Percentiles rank a stretch among this genome's conserved stretches.
phyloP scores from a whole-genome alignment of 2,797 vertebrate genomes.

The Holocentrus rufus region DNA sequence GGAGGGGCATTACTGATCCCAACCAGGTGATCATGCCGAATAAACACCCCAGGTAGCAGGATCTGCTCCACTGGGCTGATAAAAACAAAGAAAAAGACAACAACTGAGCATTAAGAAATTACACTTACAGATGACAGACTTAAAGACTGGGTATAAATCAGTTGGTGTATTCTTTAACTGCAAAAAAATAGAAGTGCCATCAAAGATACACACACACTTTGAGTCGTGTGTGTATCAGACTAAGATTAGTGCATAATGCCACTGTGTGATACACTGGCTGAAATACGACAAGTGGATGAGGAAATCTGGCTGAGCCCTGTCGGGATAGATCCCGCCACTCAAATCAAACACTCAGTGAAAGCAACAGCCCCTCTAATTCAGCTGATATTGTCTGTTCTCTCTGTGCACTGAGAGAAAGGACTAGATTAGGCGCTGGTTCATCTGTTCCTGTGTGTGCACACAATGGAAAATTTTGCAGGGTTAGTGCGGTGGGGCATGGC shows the following conservation, averaged over 20 bases:
- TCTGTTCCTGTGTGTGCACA: slow-evolving; percentile 78
- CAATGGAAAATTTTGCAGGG: slow-evolving; percentile 76
- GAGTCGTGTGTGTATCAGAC: not conserved
- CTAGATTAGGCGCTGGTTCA: slow-evolving; percentile 80
- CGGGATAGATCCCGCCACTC: slow-evolving; percentile 63
- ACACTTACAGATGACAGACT: slow-evolving; percentile 8
- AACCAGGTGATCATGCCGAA: slow-evolving; percentile 60
- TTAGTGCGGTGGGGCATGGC: slow-evolving; percentile 49
- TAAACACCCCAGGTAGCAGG: slow-evolving; percentile 54
- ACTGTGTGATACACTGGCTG: slow-evolving; percentile 34
- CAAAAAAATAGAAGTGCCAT: not conserved
- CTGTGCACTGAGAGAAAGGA: slow-evolving; percentile 78
- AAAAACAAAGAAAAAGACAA: slow-evolving; percentile 17
- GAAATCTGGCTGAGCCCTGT: slow-evolving; percentile 72
- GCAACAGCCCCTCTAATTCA: slow-evolving; percentile 73
- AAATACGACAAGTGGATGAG: slow-evolving; percentile 56
- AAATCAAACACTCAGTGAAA: slow-evolving; percentile 64
- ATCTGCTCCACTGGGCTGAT: slow-evolving; percentile 59
- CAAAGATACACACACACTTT: no score
- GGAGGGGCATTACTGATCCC: slow-evolving; percentile 57
- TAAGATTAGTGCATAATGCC: not conserved
- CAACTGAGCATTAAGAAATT: not conserved
- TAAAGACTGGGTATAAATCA: not conserved
- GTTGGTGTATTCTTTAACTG: not conserved
- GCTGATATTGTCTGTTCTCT: slow-evolving; percentile 81